Percentiles rank a stretch among this genome's conserved stretches.
These are phyloP conservation scores for Mareca penelope DNA, from an alignment of 2,797 vertebrate genomes.

Conservation along the genomic window DNA sequence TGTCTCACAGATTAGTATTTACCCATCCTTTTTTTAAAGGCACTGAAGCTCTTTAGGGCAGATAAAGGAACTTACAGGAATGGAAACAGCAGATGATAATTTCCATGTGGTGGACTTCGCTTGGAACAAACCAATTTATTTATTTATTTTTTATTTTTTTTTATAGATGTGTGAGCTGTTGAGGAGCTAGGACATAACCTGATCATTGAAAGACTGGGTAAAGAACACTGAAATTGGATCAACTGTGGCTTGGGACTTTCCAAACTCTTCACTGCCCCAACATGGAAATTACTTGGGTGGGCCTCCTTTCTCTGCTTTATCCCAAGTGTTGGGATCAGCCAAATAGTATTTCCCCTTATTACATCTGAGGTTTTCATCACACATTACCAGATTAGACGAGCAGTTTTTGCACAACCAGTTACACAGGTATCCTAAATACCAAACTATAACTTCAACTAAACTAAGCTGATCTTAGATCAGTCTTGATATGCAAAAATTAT, in stretches of 20 bases:
- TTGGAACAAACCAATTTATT: not conserved
- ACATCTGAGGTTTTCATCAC: not conserved
- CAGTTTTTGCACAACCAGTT: slow-evolving; percentile 14
- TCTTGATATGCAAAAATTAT: not conserved
- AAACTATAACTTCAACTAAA: not conserved
- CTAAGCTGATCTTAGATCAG: not conserved
- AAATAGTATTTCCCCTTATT: not conserved
- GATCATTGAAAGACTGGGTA: not conserved
- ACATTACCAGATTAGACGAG: not conserved
- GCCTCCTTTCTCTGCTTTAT: not conserved
- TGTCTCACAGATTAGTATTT: not conserved
- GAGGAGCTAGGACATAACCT: not conserved
- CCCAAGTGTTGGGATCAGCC: not conserved
- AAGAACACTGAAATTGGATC: not conserved
- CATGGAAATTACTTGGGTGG: not conserved
- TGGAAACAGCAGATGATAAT: not conserved
- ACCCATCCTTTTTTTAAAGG: not conserved
- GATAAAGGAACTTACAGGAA: not conserved
- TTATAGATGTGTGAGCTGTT: not conserved
- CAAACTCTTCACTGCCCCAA: not conserved
- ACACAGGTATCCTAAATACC: slow-evolving; percentile 7
- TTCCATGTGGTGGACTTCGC: not conserved
- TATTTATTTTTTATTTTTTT: not conserved
- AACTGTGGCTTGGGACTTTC: not conserved
- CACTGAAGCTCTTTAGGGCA: not conserved